Base-by-base conservation (phyloP, 1,140 invertebrate genomes). In the Caenorhabditis inopinata region DNA sequence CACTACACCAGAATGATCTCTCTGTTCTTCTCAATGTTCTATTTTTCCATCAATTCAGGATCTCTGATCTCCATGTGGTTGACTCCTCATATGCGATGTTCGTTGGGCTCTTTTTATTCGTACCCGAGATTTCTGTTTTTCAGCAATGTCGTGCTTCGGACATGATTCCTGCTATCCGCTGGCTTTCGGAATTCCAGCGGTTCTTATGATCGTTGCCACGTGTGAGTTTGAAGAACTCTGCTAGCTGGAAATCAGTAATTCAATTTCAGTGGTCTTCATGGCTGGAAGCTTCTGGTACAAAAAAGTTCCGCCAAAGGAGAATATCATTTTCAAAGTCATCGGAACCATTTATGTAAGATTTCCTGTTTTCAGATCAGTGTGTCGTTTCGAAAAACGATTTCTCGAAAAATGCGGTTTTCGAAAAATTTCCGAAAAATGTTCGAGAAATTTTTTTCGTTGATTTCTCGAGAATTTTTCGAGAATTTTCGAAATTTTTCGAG, bases 1-100 rank as follows among this genome's bases (percentile, higher is more conserved):
- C 27, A 83, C 49, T 73, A 82, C 21, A 77, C 78, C n/a, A 76
- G 78, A 76, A 87, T 87, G 86, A 58, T 86, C 38, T 82, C 82
- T 2, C 92, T 92, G 73, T 97, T 95, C 90, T 97, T 97, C 89
- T 96, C 95, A 0, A 89, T 96, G 0, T 97, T 96, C 89, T 97
- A 97, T 90, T 94, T 96, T 84, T 91, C 94, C 32, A 96, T 98
- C 84, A 97, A 97, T 87, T 92, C 93, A 1, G 96, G 96, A 4
- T 95, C 94, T 82, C 91, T 96, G 51, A 91, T 97, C 16, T 96
- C 95, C 0, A 96, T 94, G 0, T 93, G 95, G 58, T 83, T 97
- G 0, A 96, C 95, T 0, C 96, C 96, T 0, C 92, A 95, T 29
- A 89, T 98, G 5, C 92, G 90, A 90, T 87, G 90, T 84, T 85